A percentile compares a stretch with the other conserved stretches of the same genome.
phyloP scores from a whole-genome alignment of 1,140 invertebrate species.

The Drosophila erecta region DNA sequence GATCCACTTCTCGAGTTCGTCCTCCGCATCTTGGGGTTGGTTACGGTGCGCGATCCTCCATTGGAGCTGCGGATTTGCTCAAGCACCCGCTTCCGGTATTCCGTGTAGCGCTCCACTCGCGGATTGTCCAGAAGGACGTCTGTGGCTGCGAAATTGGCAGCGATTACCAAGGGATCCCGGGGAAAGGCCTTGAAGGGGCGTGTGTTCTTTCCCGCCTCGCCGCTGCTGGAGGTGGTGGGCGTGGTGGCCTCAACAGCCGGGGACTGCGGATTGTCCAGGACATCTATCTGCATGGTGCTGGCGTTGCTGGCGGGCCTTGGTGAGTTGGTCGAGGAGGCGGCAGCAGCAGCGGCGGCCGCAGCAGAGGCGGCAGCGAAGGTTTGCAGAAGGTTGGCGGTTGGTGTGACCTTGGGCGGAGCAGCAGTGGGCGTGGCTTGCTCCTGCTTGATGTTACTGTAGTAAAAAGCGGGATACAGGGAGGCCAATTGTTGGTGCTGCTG shows the following conservation, averaged over 20 bases:
- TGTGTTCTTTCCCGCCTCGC: constrained; percentile 62
- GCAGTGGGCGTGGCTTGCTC: constrained; percentile 40
- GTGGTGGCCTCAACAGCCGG: constrained; percentile 52
- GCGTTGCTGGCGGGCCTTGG: constrained; percentile 66
- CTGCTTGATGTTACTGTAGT: constrained; percentile 70
- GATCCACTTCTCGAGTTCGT: constrained; percentile 76
- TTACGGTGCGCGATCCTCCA: constrained; percentile 85
- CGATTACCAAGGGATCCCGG: constrained; percentile 87
- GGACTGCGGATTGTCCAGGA: constrained; percentile 65
- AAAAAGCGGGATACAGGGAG: constrained; percentile 71
- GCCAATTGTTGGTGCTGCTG: constrained; percentile 50
- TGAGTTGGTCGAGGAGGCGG: constrained; percentile 10
- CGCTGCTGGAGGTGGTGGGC: constrained; percentile 56
- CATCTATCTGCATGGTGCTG: constrained; percentile 76
- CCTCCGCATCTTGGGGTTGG: constrained; percentile 89
- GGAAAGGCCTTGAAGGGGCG: constrained; percentile 91
- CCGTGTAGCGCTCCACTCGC: constrained; percentile 87
- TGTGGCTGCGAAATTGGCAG: constrained; percentile 84
- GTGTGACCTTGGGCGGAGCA: constrained; percentile 30
- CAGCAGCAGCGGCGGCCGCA: constrained; percentile 48
- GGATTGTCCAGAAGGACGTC: constrained; percentile 85
- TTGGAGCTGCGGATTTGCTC: constrained; percentile 87
- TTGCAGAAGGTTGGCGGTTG: constrained; percentile 65
- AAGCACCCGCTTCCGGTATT: constrained; percentile 89
- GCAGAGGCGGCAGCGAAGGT: constrained; percentile 71